Evolutionary conservation across 2,888 invertebrate genomes (phyloP).

Genomic region (Epistrophe eligans): DNA sequence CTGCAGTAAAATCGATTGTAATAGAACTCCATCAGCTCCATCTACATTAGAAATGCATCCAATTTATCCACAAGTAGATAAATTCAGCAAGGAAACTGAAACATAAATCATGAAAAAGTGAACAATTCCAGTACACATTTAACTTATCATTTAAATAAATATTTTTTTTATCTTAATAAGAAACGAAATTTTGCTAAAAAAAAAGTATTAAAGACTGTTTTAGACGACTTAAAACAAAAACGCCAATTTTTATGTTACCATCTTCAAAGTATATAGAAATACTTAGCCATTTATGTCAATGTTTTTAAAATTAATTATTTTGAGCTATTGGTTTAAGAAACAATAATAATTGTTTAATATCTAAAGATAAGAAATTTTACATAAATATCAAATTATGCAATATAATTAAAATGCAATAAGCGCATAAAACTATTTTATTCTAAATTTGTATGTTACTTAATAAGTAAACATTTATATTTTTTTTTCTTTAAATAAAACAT

Average conservation of each 20-base stretch:
- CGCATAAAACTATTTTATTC: conserved; percentile 19
- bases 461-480: conserved; percentile 16
- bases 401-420: background rate
- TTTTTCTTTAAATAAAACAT: conserved; percentile 47
- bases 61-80: conserved; percentile 92
- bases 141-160: conserved; percentile 25
- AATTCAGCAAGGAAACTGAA: conserved; percentile 92
- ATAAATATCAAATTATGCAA: conserved; percentile 11
- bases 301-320: background rate
- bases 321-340: background rate
- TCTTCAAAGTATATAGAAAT: conserved; percentile 15
- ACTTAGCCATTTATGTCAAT: conserved; percentile 4
- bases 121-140: conserved; percentile 14
- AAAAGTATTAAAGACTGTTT: conserved; percentile 60
- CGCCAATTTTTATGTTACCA: conserved; percentile 38
- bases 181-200: conserved; percentile 33
- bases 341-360: background rate
- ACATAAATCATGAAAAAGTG: conserved; percentile 85
- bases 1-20: conserved; percentile 84
- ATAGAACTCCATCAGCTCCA: conserved; percentile 93
- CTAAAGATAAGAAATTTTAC: background rate
- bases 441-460: conserved; percentile 17
- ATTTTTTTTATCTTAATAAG: conserved; percentile 27
- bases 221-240: conserved; percentile 30
- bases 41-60: conserved; percentile 94